phyloP scores from a whole-genome alignment of 2,797 vertebrate species.

The Platalea minor region DNA sequence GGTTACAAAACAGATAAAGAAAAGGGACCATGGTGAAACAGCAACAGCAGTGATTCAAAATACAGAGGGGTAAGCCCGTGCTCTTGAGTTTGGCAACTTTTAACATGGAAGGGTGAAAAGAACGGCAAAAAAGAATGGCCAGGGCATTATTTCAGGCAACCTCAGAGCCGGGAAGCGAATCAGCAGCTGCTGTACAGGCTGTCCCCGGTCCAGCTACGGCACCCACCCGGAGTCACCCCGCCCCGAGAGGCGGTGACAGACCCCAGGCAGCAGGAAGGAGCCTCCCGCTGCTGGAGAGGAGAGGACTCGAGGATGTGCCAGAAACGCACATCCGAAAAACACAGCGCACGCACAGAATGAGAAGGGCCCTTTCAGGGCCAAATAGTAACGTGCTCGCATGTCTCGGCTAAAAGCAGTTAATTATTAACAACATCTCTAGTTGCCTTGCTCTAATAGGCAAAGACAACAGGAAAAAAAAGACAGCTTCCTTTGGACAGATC shows the following conservation, averaged over 20 bases:
- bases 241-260: fast-evolving
- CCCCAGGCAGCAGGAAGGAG: not conserved
- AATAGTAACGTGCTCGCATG: not conserved
- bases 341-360: fast-evolving
- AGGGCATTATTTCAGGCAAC: not conserved
- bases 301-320: not conserved
- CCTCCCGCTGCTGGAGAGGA: too few species aligned
- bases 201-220: fast-evolving
- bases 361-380: not conserved
- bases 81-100: fast-evolving
- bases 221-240: fast-evolving
- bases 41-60: not conserved
- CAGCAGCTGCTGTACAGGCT: not conserved
- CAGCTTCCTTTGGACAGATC: not conserved
- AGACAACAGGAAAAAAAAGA: not conserved
- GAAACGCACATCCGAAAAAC: not conserved
- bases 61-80: not conserved
- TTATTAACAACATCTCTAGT: not conserved
- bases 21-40: not conserved
- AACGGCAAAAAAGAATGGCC: not conserved
- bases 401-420: fast-evolving
- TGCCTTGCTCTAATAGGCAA: not conserved
- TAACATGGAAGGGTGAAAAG: not conserved
- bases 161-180: not conserved
- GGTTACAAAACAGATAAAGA: not conserved